Base-by-base conservation (phyloP, 2,888 invertebrate species). In the Hirudinaria manillensis region DNA sequence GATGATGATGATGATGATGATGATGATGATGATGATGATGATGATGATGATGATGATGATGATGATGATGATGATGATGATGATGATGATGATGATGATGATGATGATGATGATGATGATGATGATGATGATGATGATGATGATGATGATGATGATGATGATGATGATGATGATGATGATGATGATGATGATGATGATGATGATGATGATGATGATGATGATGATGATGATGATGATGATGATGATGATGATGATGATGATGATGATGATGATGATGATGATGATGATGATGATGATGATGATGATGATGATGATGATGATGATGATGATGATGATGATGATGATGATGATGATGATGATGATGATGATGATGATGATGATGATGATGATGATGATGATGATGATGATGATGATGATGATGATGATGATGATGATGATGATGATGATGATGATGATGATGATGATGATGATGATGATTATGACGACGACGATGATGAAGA, bases 331-430 rank as follows among this genome's bases (percentile, higher is more conserved):
- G 53, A 53, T 72, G 72, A 72, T 72, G 56, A 67, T 72, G 55
- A 72, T 51, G 72, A 72, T 51, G 51, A 55, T 51, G 72, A 72
- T 51, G 72, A 55, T 51, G 53, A 72, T 72, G 72, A 72, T 68
- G 68, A 68, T 68, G 68, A 68, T 68, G 68, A 68, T 13, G 68
- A 21, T 53, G 72, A 51, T 51, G 72, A 71, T 71, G 71, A 71
- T 51, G 71, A 71, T 71, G 71, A 71, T 71, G 72, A 72, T 51
- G 72, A 72, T 0, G 72, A 72, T 27, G 34, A 72, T 24, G 56
- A 72, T 55, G 72, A 55, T 56, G 72, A 72, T 72, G 72, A 72
- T 72, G 72, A 72, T 72, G 72, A 72, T 27, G 72, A 72, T 56
- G 34, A 72, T 51, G 72, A 72, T 55, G 72, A 55, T 55, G 72